phyloP scores from a whole-genome alignment of 2,113 vertebrate species.

The Hydrolagus affinis region DNA sequence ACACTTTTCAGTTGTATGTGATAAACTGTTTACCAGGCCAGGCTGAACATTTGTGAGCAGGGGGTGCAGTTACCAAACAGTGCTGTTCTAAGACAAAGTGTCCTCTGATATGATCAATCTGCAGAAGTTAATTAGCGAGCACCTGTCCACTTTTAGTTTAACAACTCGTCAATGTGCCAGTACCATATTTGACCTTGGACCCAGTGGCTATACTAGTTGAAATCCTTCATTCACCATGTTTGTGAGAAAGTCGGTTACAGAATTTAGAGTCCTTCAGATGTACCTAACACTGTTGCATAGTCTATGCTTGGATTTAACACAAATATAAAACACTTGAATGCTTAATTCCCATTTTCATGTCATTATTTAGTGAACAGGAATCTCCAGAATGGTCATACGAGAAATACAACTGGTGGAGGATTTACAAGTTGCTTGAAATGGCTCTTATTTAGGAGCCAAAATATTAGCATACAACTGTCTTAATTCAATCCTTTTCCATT shows the following conservation, averaged over 20 bases:
- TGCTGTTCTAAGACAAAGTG: background rate
- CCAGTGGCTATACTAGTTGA: background rate
- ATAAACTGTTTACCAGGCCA: background rate
- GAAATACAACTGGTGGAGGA: background rate
- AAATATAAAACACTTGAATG: background rate
- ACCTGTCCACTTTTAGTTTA: background rate
- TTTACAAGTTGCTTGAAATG: background rate
- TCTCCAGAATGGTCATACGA: background rate
- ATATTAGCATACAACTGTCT: background rate
- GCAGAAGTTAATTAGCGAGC: background rate
- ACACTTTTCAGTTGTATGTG: background rate
- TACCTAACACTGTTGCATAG: background rate
- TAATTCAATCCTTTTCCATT: background rate
- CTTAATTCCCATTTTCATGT: background rate
- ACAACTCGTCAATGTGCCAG: background rate
- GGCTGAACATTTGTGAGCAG: background rate
- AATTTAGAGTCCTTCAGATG: background rate
- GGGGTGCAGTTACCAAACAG: background rate
- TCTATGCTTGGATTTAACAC: background rate
- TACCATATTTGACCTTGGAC: background rate
- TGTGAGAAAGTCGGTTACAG: too few relatives aligned
- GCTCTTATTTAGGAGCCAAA: background rate
- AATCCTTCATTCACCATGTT: background rate
- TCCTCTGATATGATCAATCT: conserved; percentile 8
- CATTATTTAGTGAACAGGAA: background rate